Percentiles rank a stretch among this genome's conserved stretches.
phyloP scores from a whole-genome alignment of 2,888 invertebrate species.

The Ametastegia equiseti region DNA sequence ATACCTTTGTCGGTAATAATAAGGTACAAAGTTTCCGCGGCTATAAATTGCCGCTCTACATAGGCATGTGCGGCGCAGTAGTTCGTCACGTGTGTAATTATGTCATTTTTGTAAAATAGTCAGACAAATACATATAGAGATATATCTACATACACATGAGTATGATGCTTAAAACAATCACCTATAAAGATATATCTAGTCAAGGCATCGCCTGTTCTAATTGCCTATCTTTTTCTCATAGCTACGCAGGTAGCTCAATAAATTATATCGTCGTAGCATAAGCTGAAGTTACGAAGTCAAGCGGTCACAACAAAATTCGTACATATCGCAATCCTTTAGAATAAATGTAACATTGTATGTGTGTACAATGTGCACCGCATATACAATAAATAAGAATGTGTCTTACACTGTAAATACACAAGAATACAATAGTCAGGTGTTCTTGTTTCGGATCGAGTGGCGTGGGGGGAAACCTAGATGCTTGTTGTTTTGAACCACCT shows the following conservation, averaged over 20 bases:
- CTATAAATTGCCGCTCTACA: background rate
- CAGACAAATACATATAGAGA: background rate
- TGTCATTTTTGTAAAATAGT: background rate
- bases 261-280: background rate
- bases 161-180: no score
- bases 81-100: background rate
- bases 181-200: background rate
- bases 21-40: slow-evolving; percentile 24
- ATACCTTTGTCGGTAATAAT: slow-evolving; percentile 5
- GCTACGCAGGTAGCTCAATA: background rate
- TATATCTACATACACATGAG: background rate
- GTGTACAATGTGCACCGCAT: background rate
- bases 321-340: background rate
- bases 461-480: no score
- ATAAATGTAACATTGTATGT: background rate
- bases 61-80: background rate
- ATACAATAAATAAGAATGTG: background rate
- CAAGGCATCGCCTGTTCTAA: no score
- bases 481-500: slow-evolving; percentile 1
- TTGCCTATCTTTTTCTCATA: background rate
- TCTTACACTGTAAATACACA: background rate
- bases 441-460: background rate
- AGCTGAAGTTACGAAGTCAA: background rate
- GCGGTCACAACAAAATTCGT: background rate
- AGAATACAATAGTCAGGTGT: background rate